Base-by-base conservation (phyloP, 2,888 invertebrate genomes). In the Agrochola lychnidis region DNA sequence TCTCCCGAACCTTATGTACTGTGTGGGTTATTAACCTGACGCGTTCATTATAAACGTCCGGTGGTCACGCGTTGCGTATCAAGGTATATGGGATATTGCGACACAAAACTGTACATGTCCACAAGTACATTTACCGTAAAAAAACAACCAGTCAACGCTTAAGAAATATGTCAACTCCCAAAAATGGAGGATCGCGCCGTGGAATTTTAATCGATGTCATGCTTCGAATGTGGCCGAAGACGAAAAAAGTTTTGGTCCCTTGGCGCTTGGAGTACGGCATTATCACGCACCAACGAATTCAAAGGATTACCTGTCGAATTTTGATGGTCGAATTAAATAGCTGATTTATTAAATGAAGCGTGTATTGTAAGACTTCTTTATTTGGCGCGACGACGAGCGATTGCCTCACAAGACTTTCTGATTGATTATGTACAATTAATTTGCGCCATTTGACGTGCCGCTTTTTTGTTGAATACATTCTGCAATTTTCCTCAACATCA, bases 11-110 rank as follows among this genome's bases (percentile, higher is more conserved):
- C 87, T 88, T 83, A 84, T 81, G 85, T 88, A 88, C 85, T 86
- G 78, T 87, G 93, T 88, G 93, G 94, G 96, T 94, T 95, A 93
- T 95, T 95, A 96, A 94, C 94, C 94, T 89, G 89, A 90, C 90
- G 86, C 89, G 90, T 91, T 93, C 93, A 95, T 95, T 94, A 94
- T 85, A 86, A 89, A 90, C 92, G 93, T 96, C 95, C 96, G 94
- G 92, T 89, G 91, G 94, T 93, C 93, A 94, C 94, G 94, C 92
- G 88, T 91, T 94, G 94, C 92, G 90, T 93, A 94, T 94, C 86
- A 91, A 93, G 92, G 91, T 91, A 92, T 92, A 92, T 92, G 90
- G 94, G 94, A 95, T 94, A 91, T 95, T 95, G 93, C 93, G 91
- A 94, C 94, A 95, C 89, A 81, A 88, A 90, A 89, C 81, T 80